Conservation (phyloP, 2,113 vertebrate species). For the Todiramphus saurophagus region DNA sequence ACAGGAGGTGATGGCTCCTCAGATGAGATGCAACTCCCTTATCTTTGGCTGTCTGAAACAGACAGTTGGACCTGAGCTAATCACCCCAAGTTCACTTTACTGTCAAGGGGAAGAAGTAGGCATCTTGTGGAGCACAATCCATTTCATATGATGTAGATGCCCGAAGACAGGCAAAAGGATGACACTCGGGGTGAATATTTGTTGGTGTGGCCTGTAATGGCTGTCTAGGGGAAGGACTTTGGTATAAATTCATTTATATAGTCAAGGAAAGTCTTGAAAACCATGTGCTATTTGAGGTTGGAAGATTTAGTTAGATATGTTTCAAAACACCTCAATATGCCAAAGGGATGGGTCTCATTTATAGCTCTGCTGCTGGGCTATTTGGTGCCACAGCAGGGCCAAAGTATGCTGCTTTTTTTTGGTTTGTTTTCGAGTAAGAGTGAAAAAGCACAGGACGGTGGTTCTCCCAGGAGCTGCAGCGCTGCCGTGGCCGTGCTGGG, state of each 20-base stretch:
- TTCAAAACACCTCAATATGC: not conserved
- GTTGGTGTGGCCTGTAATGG: not conserved
- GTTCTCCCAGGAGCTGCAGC: not conserved
- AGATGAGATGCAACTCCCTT: not conserved
- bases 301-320: not conserved
- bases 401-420: not conserved
- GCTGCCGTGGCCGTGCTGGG: not conserved
- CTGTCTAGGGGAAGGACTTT: not conserved
- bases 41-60: not conserved
- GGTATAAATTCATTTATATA: not conserved
- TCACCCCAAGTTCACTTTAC: not conserved
- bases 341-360: not conserved
- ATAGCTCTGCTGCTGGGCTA: not conserved
- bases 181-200: not conserved
- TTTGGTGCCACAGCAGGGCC: not conserved
- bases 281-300: not conserved
- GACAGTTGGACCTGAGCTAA: not conserved
- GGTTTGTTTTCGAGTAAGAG: not conserved
- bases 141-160: not conserved
- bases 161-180: not conserved
- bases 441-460: not conserved
- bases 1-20: not conserved
- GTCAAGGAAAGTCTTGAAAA: not conserved
- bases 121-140: not conserved
- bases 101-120: not conserved